Base-by-base conservation (phyloP, 2,113 vertebrate species). In the Pedionomus torquatus region DNA sequence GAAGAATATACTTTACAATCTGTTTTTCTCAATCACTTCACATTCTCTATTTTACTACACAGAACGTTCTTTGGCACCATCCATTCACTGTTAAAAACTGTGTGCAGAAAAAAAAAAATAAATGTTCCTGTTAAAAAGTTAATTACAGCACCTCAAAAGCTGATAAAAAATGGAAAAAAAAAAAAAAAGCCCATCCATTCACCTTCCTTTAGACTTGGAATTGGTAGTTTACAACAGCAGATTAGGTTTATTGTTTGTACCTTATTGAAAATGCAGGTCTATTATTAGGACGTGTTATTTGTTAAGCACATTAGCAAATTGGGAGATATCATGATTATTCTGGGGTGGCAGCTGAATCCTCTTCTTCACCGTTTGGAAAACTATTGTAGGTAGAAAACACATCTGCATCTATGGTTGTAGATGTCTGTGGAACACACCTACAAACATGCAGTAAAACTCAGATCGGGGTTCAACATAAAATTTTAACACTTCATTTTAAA, bases 1-100 rank as follows among this genome's bases (percentile, higher is more conserved):
- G 71, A 95, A 90, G 68, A 93, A 95, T 74, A 79, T 82, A 94
- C 54, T 87, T 96, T 88, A 69, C 93, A 95, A 95, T 89, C 93
- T 96, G 90, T 74, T 96, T 96, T 96, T 66, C 76, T 94, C 71
- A 89, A 48, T 90, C 0, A 0, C 55, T 96, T 80, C 82, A 86
- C 31, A 58, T 83, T 88, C 31, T 85, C 48, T 79, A 12, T 94
- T 91, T 81, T 86, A 63, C 75, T 83, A 33, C 68, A 43, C 46
- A 86, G 51, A 93, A 86, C 43, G 58, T 94, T 63, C 43, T 43
- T 55, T 86, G 92, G 79, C 84, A 90, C 13, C 18, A 54, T 83
- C n/a, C 51, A 68, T 81, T 92, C 2, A 10, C 82, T 70, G 71
- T 55, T 60, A 88, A 88, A 96, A 91, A 33, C 8, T 7, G 0